Evolutionary conservation across 2,797 vertebrate species (phyloP), one percentile per base, ranked within the genome.

Genomic region (Coluber constrictor): DNA sequence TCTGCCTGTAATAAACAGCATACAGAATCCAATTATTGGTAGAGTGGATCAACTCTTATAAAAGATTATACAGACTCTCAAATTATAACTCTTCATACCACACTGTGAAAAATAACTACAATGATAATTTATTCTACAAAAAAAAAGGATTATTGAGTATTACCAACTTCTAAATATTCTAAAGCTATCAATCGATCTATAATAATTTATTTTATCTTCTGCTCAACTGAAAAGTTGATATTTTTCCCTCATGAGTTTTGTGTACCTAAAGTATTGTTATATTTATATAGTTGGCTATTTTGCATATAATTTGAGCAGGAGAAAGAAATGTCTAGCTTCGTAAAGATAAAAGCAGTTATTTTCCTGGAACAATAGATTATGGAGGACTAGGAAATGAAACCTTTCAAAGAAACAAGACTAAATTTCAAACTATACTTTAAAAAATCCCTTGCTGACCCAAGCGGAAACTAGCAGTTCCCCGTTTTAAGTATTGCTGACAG

Each of bases 401-500:
- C 43, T 90, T 87, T 54, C 51, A 90, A 63, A 90, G 51, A 70
- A 92, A 6, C 16, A 66, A 56, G 1, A 0, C 13, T 29, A 60
- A 51, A 79, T 59, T 59, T 86, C 90, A 59, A 87, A 43, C 20
- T 32, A n/a, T 10, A 56, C 89, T 55, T 27, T 86, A 90, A 89
- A 83, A 61, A 87, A 47, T 87, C 79, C 43, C 3, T 83, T 70
- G 89, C 89, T 90, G 92, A 93, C 27, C 11, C 32, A 70, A 59
- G 92, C 57, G 0, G 51, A 92, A 90, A 93, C 74, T 90, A 90
- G 94, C 51, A 93, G 92, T 92, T 93, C 93, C 8, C 27, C 74
- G 94, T 95, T 94, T 93, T 70, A 93, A 93, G 94, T 92, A 93
- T 37, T 96, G 92, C 94, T 94, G 94, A 88, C 57, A 88, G 89